phyloP scores from a whole-genome alignment of 2,113 vertebrate species.

The Marmota monax region DNA sequence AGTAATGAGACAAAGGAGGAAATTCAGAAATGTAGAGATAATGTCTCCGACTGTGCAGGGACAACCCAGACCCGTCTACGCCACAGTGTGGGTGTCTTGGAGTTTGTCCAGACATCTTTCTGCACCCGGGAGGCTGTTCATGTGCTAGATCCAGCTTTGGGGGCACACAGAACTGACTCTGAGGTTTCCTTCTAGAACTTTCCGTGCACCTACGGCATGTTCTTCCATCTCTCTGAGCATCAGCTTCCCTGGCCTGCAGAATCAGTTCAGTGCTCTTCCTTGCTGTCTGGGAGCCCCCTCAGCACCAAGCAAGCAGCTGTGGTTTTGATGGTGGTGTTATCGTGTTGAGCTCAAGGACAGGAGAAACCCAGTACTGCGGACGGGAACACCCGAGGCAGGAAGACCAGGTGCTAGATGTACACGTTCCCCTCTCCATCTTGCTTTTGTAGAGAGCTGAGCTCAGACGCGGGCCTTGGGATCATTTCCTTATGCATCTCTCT shows the following conservation, averaged over 20 bases:
- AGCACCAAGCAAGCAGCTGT: not conserved
- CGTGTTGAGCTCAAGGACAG: not conserved
- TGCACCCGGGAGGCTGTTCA: not conserved
- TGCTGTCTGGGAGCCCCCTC: not conserved
- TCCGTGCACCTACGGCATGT: rapidly evolving
- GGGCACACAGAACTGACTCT: not conserved
- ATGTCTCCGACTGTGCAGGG: no score
- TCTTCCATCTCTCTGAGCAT: not conserved
- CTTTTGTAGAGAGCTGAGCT: not conserved
- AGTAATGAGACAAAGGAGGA: not conserved
- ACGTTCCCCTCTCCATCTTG: rapidly evolving
- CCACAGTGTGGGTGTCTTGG: no score
- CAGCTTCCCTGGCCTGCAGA: not conserved
- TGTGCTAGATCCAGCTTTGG: not conserved
- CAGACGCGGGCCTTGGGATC: not conserved
- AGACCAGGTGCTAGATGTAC: rapidly evolving
- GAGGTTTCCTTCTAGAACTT: not conserved
- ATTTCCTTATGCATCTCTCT: not conserved
- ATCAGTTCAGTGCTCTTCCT: rapidly evolving
- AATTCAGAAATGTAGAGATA: not conserved
- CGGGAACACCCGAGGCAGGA: not conserved
- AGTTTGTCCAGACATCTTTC: not conserved
- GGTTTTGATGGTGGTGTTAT: not conserved
- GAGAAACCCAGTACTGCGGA: not conserved
- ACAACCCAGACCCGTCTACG: no score